Conservation (phyloP, 1,140 invertebrate genomes). For the Drosophila elegans region DNA sequence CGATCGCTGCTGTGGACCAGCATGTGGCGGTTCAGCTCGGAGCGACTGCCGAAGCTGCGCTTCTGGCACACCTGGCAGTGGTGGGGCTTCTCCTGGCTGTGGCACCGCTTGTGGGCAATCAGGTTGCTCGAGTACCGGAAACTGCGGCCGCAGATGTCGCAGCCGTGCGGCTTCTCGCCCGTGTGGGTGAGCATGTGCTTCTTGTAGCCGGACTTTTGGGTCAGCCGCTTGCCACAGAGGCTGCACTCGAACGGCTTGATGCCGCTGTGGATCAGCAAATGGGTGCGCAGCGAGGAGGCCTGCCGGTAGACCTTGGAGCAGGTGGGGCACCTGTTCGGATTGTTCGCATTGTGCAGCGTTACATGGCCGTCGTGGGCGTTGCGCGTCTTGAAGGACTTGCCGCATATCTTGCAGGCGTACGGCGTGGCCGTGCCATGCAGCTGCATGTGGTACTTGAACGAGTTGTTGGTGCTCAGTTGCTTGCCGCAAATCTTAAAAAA, state of each 20-base stretch:
- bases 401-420: constrained; percentile 56
- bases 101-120: constrained; percentile 85
- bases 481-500: constrained; percentile 59
- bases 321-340: constrained; percentile 56
- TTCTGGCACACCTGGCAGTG: constrained; percentile 87
- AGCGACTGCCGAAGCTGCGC: constrained; percentile 64
- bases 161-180: constrained; percentile 65
- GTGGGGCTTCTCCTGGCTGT: constrained; percentile 87
- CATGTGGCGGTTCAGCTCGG: constrained; percentile 60
- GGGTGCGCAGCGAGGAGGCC: constrained; percentile 60
- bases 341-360: constrained; percentile 62
- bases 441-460: constrained; percentile 81
- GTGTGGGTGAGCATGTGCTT: constrained; percentile 77
- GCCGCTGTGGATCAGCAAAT: constrained; percentile 60
- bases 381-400: constrained; percentile 69
- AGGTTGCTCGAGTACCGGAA: constrained; percentile 76
- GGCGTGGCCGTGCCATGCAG: constrained; percentile 74
- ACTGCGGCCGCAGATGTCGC: constrained; percentile 49
- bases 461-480: constrained; percentile 65
- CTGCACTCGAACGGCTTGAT: constrained; percentile 65
- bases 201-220: constrained; percentile 73
- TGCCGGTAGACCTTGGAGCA: constrained; percentile 67
- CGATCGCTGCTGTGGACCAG: constrained; percentile 31
- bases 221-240: constrained; percentile 70
- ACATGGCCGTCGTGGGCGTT: constrained; percentile 70